Base-by-base conservation (phyloP, 2,797 vertebrate species). In the Microcaecilia unicolor region DNA sequence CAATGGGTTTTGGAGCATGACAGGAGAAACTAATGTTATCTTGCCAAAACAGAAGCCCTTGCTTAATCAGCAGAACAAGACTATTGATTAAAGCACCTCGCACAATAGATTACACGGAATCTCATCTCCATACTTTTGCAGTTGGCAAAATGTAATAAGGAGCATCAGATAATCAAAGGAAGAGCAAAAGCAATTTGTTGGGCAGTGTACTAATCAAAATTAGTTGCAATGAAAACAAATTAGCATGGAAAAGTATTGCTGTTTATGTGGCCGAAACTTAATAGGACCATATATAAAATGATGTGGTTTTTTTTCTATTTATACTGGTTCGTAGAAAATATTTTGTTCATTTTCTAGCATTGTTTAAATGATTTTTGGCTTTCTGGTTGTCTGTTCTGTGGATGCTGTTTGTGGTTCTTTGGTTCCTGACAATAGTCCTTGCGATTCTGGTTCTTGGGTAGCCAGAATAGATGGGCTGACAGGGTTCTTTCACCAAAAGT, bases 51-150 rank as follows among this genome's bases (percentile, higher is more conserved):
- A 85, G 80, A 80, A 86, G 64, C 59, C 65, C 22, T 49, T 81
- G 76, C 81, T 87, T 87, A 89, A 91, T 89, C 87, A 89, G 85
- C 82, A 88, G 81, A 91, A 87, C 80, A 73, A 72, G 61, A 59
- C 74, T 87, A 93, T 93, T 83, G 91, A 93, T 93, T 84, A 70
- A 76, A 82, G 75, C 65, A 81, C 75, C 73, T 80, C 70, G 46
- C 76, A 61, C 75, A 80, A 83, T 86, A 82, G 74, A 81, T 86
- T 81, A 67, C 70, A 27, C 69, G 69, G 76, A 81, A 73, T 85
- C 78, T 79, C 78, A 67, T 67, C 64, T 80, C 74, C 72, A 59
- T 81, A 77, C 29, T 55, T 59, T 37, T 72, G 72, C 69, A 65
- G 49, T 58, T 64, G 50, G 58, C 64, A 74, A 77, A 67, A 37